Evolutionary conservation across 2,888 invertebrate species (phyloP).

Genomic region (Melangyna quadrimaculata): DNA sequence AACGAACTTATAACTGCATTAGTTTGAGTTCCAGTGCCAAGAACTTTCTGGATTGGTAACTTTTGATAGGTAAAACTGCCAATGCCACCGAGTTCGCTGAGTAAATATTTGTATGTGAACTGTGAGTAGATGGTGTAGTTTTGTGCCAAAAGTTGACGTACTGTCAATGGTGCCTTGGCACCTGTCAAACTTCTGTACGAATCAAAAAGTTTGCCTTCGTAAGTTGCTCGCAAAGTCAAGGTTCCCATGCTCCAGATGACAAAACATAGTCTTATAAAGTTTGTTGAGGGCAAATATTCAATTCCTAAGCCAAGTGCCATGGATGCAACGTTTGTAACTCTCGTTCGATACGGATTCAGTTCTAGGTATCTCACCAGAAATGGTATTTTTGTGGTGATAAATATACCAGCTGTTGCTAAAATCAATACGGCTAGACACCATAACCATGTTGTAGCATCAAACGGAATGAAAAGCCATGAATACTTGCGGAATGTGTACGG

Average conservation of each 20-base stretch:
- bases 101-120: background rate
- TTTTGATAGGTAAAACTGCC: background rate
- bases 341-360: background rate
- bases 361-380: background rate
- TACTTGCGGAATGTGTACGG: background rate
- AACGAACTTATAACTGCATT: background rate
- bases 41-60: background rate
- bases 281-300: background rate
- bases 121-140: constrained; percentile 8
- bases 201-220: background rate
- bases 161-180: background rate
- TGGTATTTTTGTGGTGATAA: background rate
- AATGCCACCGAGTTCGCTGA: background rate
- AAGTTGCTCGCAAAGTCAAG: background rate
- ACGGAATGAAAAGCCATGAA: background rate
- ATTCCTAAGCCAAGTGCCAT: background rate
- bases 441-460: background rate
- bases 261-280: background rate
- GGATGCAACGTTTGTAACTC: background rate
- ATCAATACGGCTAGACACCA: background rate
- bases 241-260: background rate
- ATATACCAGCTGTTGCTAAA: background rate
- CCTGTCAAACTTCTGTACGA: background rate
- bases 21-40: background rate
- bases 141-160: background rate